Evolutionary conservation across 2,113 vertebrate genomes (phyloP), one percentile per base, ranked within the genome.

Genomic region (Serilophus lunatus): DNA sequence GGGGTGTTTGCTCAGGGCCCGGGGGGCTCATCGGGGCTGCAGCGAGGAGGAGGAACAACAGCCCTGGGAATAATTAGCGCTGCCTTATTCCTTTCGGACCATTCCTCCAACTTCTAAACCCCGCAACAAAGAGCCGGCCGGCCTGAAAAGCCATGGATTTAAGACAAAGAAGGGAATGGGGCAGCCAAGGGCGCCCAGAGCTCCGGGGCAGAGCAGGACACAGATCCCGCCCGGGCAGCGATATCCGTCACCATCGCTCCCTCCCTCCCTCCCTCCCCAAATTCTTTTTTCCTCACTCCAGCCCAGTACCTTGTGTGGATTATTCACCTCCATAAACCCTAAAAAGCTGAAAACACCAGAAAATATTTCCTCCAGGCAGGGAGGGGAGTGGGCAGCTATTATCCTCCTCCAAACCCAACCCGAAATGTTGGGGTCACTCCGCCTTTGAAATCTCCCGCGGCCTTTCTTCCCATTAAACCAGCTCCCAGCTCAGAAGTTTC

Each of bases 401-500:
- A 82, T 93, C 88, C 76, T 42, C 28, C 53, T 60, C 70, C 87
- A 86, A 94, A 79, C 69, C 51, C 57, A 84, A 45, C 93, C 86
- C 2, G 18, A 86, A 90, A 96, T 72, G 80, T 97, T 96, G 65
- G 87, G 71, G 93, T 95, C 61, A n/a, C 71, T 75, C 66, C 5
- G 51, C 85, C 94, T 95, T 95, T 94, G 95, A 93, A 94, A 92
- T 88, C 88, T 68, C 88, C 86, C 11, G 24, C 24, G 11, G 91
- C 90, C 91, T 94, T 94, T 96, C 87, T 94, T 95, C 92, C 95
- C 88, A 92, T 92, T 83, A 81, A 92, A 92, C 33, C 78, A 18
- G 33, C 92, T 87, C 93, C 85, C 36, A 4, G 79, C 89, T 93
- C 92, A 54, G 84, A 94, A 79, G 71, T 92, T 91, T 92, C 69